A percentile compares a stretch with the other conserved stretches of the same genome.
Conservation (phyloP, 2,888 invertebrate genomes). For the Tupiocoris notatus region DNA sequence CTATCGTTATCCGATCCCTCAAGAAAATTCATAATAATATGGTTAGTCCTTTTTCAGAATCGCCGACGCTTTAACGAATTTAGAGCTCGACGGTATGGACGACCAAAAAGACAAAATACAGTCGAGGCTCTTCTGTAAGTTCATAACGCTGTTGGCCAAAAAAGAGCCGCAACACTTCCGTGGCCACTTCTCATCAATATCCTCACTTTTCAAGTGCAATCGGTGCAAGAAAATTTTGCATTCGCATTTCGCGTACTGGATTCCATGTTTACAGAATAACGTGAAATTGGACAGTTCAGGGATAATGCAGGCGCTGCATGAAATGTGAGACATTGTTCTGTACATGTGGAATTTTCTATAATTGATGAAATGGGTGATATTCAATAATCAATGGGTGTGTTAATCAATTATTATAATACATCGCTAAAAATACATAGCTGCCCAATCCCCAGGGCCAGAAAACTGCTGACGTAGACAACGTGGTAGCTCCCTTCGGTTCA, state of each 20-base stretch:
- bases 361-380: too few species aligned
- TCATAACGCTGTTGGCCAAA: slow-evolving; percentile 74
- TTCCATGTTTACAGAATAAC: slow-evolving; percentile 70
- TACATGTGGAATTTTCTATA: too few species aligned
- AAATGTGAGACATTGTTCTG: slow-evolving; percentile 62
- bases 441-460: too few species aligned
- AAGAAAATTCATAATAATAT: slow-evolving; percentile 27
- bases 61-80: slow-evolving; percentile 83
- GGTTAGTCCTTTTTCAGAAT: slow-evolving; percentile 58
- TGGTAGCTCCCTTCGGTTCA: too few species aligned
- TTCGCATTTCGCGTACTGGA: slow-evolving; percentile 66
- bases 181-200: slow-evolving; percentile 78
- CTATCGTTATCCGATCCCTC: neutral
- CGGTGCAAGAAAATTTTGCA: slow-evolving; percentile 70
- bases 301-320: slow-evolving; percentile 68
- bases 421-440: too few species aligned
- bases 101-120: slow-evolving; percentile 89
- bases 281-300: slow-evolving; percentile 74
- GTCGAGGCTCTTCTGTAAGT: slow-evolving; percentile 77
- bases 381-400: too few species aligned
- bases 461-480: too few species aligned
- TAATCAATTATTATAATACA: too few species aligned
- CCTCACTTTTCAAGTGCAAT: slow-evolving; percentile 70
- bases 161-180: slow-evolving; percentile 71
- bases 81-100: slow-evolving; percentile 77